These are phyloP conservation scores for Acrocyrtus sp. DNA, from an alignment of 2,888 invertebrate species.

Conservation along the genomic window DNA sequence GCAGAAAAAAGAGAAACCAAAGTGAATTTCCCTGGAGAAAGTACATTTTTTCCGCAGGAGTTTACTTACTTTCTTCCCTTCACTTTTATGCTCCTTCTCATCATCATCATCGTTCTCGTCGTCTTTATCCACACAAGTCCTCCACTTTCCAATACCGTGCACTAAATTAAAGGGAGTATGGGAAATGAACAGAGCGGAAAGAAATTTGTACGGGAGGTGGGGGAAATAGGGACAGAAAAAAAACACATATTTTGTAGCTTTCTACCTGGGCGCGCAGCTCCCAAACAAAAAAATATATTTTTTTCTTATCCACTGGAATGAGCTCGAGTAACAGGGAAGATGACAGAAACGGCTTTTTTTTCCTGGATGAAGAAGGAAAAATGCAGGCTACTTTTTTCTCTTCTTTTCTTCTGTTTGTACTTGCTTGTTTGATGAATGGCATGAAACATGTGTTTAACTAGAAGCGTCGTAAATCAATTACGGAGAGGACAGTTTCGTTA, in stretches of 20 bases:
- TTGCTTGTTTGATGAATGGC: conserved; percentile 40
- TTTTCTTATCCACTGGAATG: neutral
- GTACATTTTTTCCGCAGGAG: conserved; percentile 23
- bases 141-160: no score
- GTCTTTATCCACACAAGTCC: neutral
- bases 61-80: neutral
- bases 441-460: conserved; percentile 51
- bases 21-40: conserved; percentile 52
- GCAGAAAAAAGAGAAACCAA: conserved; percentile 15
- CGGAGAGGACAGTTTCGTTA: conserved; percentile 44
- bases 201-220: no score
- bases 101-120: neutral
- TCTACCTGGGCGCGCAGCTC: no score
- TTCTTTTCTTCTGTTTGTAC: neutral
- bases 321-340: conserved; percentile 14
- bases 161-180: no score
- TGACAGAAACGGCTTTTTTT: no score
- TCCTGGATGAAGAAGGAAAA: neutral
- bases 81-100: conserved; percentile 1
- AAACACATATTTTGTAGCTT: neutral
- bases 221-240: neutral
- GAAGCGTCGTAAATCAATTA: conserved; percentile 52
- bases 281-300: no score
- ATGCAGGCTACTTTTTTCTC: conserved; percentile 9
- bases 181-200: no score